phyloP scores from a whole-genome alignment of 2,888 invertebrate species.

The Noctua fimbriata region DNA sequence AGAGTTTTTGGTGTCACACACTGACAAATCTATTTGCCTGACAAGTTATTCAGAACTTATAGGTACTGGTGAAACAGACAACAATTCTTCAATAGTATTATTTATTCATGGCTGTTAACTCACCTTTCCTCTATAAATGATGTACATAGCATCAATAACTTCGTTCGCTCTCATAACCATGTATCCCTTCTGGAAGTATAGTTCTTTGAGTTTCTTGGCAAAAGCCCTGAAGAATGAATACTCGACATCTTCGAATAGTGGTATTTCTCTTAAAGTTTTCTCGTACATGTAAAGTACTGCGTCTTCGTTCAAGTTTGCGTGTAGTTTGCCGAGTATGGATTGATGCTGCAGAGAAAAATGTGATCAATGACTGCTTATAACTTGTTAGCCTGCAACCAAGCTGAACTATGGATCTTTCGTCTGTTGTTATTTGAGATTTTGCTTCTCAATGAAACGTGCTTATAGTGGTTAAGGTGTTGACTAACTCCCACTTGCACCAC shows the following conservation, averaged over 20 bases:
- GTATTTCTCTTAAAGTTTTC: conserved; percentile 88
- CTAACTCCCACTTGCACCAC: no score
- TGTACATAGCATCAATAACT: conserved; percentile 84
- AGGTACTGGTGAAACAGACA: not conserved
- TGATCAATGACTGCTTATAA: not conserved
- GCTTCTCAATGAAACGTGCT: not conserved
- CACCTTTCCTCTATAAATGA: conserved; percentile 88
- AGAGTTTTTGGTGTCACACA: not conserved
- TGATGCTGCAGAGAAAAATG: conserved; percentile 78
- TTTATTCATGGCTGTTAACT: conserved; percentile 31
- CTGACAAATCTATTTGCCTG: not conserved
- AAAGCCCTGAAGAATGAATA: conserved; percentile 89
- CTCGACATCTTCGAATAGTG: conserved; percentile 88
- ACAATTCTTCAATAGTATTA: not conserved
- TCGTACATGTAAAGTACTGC: conserved; percentile 89
- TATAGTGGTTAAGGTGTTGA: not conserved
- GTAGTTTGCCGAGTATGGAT: conserved; percentile 86
- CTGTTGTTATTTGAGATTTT: not conserved
- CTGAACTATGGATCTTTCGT: not conserved
- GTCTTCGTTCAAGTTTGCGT: conserved; percentile 89
- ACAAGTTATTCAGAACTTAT: not conserved
- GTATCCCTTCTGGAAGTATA: conserved; percentile 87
- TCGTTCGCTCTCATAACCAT: conserved; percentile 86
- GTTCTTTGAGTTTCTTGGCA: conserved; percentile 86
- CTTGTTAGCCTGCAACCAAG: not conserved